These are phyloP conservation scores for Andrena hattorfiana DNA, from an alignment of 2,888 invertebrate species.

Conservation along the genomic window DNA sequence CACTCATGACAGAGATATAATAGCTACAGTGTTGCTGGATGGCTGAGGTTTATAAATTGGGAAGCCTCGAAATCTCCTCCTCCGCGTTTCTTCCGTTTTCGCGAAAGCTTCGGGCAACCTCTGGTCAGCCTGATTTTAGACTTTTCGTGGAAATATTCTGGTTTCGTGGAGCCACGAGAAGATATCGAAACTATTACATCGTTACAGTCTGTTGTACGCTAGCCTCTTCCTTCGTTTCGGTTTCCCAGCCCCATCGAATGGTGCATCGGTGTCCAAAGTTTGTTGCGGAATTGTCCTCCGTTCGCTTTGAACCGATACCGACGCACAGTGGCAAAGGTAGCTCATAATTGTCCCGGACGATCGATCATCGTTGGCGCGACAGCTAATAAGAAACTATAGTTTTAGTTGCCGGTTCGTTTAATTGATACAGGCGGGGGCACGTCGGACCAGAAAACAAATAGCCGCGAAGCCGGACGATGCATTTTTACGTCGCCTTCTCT, in stretches of 20 bases:
- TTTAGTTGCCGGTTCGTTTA: constrained; percentile 59
- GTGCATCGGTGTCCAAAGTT: not conserved
- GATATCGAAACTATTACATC: not conserved
- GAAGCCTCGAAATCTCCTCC: too few relatives aligned
- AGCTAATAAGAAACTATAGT: constrained; percentile 53
- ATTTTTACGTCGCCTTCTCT: constrained; percentile 22
- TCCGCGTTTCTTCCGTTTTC: not conserved
- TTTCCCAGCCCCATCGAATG: not conserved
- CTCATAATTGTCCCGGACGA: constrained; percentile 32
- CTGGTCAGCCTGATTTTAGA: not conserved
- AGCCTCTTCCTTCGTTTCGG: not conserved
- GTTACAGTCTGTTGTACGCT: not conserved
- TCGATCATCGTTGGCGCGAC: constrained; percentile 59
- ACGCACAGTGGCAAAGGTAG: constrained; percentile 16
- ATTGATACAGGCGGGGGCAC: constrained; percentile 38
- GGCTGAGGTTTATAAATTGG: not conserved
- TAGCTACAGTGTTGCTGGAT: not conserved
- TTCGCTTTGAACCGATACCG: not conserved
- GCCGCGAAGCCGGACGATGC: constrained; percentile 24
- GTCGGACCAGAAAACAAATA: constrained; percentile 48
- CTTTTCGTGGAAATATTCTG: not conserved
- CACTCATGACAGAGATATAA: too few relatives aligned
- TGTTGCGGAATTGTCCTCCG: not conserved
- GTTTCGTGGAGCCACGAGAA: not conserved
- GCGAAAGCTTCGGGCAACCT: not conserved